Conservation (phyloP, 2,797 vertebrate species). For the Clarias fuscus region DNA sequence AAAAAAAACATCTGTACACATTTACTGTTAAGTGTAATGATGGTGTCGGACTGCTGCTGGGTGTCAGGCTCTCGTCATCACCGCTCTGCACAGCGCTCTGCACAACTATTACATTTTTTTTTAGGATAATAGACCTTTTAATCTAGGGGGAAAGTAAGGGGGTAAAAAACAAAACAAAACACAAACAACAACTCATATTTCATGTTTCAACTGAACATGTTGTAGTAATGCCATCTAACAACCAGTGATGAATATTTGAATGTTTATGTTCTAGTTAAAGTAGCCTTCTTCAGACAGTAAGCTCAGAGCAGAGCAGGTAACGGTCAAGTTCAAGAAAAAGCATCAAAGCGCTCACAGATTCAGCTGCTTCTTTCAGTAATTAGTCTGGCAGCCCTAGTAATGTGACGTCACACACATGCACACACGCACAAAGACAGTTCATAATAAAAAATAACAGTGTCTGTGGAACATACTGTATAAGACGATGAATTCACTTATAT, state of each 20-base stretch:
- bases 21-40: slow-evolving; percentile 14
- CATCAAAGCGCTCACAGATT: slow-evolving; percentile 23
- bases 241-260: slow-evolving; percentile 5
- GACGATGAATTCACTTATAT: slow-evolving; percentile 1
- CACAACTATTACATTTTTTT: not conserved
- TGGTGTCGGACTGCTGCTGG: slow-evolving; percentile 34
- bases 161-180: not conserved
- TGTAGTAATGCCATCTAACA: not conserved
- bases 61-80: not conserved
- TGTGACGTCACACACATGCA: not conserved
- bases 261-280: not conserved
- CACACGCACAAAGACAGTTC: not conserved
- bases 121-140: not conserved
- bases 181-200: not conserved
- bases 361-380: slow-evolving; percentile 31
- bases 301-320: not conserved
- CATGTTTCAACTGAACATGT: slow-evolving; percentile 3
- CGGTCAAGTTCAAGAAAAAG: slow-evolving; percentile 29
- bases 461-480: slow-evolving; percentile 21
- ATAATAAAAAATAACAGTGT: slow-evolving; percentile 5
- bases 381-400: slow-evolving; percentile 40
- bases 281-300: not conserved
- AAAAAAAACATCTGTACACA: slow-evolving; percentile 10
- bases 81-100: not conserved
- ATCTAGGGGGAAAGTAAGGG: not conserved